Conservation (phyloP, 2,797 vertebrate genomes). For the Ctenopoma multispine region DNA sequence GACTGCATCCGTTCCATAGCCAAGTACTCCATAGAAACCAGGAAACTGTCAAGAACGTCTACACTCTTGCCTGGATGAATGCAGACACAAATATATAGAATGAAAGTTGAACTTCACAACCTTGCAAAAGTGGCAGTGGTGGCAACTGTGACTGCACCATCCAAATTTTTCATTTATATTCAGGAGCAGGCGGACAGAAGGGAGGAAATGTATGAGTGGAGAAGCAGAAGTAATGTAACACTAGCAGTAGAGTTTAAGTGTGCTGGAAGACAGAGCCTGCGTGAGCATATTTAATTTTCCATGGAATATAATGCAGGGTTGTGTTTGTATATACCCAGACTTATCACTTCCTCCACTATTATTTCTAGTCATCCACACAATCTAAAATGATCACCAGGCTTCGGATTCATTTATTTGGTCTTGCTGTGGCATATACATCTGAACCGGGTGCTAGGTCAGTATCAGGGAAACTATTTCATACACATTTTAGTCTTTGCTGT, state of each 20-base stretch:
- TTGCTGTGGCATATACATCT: neutral
- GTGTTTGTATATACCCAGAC: conserved; percentile 36
- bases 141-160: conserved; percentile 25
- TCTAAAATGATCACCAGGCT: conserved; percentile 23
- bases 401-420: conserved; percentile 18
- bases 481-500: too few species aligned
- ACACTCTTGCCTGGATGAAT: neutral
- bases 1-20: conserved; percentile 46
- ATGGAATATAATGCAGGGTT: conserved; percentile 56
- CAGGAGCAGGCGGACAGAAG: conserved; percentile 45
- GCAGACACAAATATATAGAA: conserved; percentile 38
- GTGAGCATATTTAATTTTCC: conserved; percentile 67
- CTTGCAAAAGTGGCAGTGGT: conserved; percentile 6
- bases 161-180: conserved; percentile 70
- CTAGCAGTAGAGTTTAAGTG: conserved; percentile 42
- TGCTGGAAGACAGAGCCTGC: conserved; percentile 47
- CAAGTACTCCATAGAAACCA: conserved; percentile 6
- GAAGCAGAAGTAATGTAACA: conserved; percentile 55
- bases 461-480: neutral
- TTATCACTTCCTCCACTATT: conserved; percentile 31
- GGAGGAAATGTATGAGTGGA: conserved; percentile 51
- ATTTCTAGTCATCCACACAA: conserved; percentile 39
- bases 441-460: conserved; percentile 18
- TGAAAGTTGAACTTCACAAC: conserved; percentile 41
- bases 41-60: conserved; percentile 42